Percentiles rank a stretch among this genome's conserved stretches.
Conservation (phyloP, 2,797 vertebrate species). For the Poeciliopsis paucimaculata region DNA sequence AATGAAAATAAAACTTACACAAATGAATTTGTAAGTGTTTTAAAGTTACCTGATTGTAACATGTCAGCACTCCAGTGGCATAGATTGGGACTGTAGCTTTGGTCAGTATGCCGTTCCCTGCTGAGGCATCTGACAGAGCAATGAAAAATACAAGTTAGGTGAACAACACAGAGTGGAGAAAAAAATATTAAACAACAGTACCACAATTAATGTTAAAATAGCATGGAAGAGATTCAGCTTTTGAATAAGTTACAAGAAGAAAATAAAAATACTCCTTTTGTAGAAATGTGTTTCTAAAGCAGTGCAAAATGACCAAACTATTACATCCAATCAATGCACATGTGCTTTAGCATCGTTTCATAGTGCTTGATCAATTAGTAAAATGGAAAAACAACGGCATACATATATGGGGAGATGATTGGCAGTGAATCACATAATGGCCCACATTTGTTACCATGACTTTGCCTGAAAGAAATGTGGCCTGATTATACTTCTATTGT, state of each 20-base stretch:
- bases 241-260: not conserved
- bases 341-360: not conserved
- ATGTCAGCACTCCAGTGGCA: conserved; percentile 97
- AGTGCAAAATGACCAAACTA: not conserved
- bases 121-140: conserved; percentile 83
- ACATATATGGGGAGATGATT: not conserved
- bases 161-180: not conserved
- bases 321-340: not conserved
- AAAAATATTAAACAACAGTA: not conserved
- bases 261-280: not conserved
- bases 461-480: conserved; percentile 1
- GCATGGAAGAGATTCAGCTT: not conserved
- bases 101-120: conserved; percentile 94
- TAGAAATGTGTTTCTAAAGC: not conserved
- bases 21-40: not conserved
- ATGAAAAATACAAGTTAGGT: conserved; percentile 6
- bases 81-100: conserved; percentile 99
- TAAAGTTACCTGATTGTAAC: conserved; percentile 93
- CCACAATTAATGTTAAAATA: not conserved
- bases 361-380: not conserved
- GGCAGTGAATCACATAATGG: not conserved
- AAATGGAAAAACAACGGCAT: not conserved
- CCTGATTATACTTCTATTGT: conserved; percentile 14
- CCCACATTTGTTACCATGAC: conserved; percentile 9
- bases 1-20: not conserved